Percentiles rank a stretch among this genome's conserved stretches.
These are phyloP conservation scores for Cheirogaleus medius DNA, from an alignment of 2,113 vertebrate genomes.

Conservation along the genomic window DNA sequence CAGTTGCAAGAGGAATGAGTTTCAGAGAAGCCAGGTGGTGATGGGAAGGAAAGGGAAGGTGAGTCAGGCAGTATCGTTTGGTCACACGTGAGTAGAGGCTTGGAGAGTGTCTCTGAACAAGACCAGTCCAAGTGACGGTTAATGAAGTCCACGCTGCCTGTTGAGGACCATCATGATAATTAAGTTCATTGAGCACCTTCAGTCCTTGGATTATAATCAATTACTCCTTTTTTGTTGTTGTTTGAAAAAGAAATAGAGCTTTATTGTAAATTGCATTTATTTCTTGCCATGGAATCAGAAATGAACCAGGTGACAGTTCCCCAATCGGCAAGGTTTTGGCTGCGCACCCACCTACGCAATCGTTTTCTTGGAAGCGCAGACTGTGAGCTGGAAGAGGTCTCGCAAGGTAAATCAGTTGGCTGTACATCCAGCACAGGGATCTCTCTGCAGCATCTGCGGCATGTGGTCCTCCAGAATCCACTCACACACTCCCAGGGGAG, in stretches of 20 bases:
- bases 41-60: neutral
- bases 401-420: neutral
- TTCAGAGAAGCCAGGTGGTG: neutral
- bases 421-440: neutral
- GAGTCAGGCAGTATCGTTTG: neutral
- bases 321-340: neutral
- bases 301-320: neutral
- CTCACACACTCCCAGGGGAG: neutral
- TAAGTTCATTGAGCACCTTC: neutral
- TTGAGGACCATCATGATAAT: neutral
- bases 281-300: constrained; percentile 41
- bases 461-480: neutral
- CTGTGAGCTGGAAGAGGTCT: neutral
- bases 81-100: neutral
- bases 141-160: neutral
- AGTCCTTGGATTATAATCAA: constrained; percentile 19
- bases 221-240: neutral
- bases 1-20: neutral
- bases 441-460: neutral
- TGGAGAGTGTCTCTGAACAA: neutral
- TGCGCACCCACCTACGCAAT: neutral
- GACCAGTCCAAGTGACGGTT: neutral
- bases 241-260: neutral
- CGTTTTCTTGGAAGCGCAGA: neutral
- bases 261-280: constrained; percentile 10